Percentiles rank a stretch among this genome's conserved stretches.
phyloP scores from a whole-genome alignment of 1,140 invertebrate genomes.

The Drosophila sturtevanti region DNA sequence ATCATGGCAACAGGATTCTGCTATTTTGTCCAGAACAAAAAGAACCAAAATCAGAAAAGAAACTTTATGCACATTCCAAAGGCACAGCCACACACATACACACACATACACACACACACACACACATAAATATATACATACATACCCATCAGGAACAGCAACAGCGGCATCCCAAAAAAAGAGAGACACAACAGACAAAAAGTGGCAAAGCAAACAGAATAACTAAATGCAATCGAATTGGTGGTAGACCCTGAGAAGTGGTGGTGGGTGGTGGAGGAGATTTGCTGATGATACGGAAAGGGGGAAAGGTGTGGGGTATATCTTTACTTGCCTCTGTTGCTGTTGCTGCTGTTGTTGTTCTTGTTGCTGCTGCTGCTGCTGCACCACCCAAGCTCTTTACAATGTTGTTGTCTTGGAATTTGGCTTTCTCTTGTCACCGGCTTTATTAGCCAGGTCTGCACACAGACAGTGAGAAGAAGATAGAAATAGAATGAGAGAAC shows the following conservation, averaged over 20 bases:
- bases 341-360: not conserved
- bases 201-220: slow-evolving; percentile 70
- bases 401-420: slow-evolving; percentile 75
- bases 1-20: slow-evolving; percentile 80
- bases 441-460: slow-evolving; percentile 76
- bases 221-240: slow-evolving; percentile 60
- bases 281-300: not conserved
- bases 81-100: slow-evolving; percentile 29
- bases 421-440: slow-evolving; percentile 78
- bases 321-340: not conserved
- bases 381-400: slow-evolving; percentile 60
- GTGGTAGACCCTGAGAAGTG: slow-evolving; percentile 2
- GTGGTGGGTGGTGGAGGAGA: not conserved
- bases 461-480: slow-evolving; percentile 5
- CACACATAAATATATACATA: slow-evolving; percentile 19
- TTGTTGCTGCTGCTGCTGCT: slow-evolving; percentile 14
- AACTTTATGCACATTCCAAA: slow-evolving; percentile 76
- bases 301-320: not conserved
- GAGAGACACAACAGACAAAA: slow-evolving; percentile 47
- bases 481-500: not conserved
- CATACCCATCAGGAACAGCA: slow-evolving; percentile 24
- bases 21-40: slow-evolving; percentile 69
- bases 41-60: slow-evolving; percentile 25
- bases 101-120: slow-evolving; percentile 21
- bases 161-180: slow-evolving; percentile 75